phyloP scores from a whole-genome alignment of 2,113 vertebrate species.

The Cercocebus atys region DNA sequence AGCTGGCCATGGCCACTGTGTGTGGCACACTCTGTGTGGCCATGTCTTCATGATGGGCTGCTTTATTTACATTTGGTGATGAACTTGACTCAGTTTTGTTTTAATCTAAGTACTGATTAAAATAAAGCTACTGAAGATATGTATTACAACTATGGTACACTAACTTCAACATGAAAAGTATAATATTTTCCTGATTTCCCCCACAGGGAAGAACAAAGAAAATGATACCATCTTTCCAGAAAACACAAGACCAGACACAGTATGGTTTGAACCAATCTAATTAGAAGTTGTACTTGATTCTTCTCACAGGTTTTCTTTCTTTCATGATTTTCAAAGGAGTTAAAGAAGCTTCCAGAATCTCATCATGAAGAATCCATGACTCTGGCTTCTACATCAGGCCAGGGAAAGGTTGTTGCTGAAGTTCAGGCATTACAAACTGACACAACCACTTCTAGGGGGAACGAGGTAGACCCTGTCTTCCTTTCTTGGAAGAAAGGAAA shows the following conservation, averaged over 20 bases:
- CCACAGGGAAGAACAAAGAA: background rate
- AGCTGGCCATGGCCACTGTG: no score
- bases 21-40: background rate
- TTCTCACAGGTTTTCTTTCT: background rate
- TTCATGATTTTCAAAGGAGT: background rate
- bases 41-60: background rate
- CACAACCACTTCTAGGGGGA: background rate
- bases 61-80: background rate
- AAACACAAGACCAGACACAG: background rate
- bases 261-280: background rate
- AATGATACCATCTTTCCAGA: background rate
- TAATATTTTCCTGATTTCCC: constrained; percentile 1
- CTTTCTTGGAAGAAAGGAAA: background rate
- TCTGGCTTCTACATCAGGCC: background rate
- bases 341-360: background rate
- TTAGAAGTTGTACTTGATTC: background rate
- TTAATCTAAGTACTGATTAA: constrained; percentile 11
- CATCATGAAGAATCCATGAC: background rate
- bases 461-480: background rate
- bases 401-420: background rate
- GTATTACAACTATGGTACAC: background rate
- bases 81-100: background rate
- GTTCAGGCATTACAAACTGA: background rate
- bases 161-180: background rate
- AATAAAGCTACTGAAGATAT: background rate